Conservation (phyloP, 2,797 vertebrate genomes). For the Syndactyla subalaris region DNA sequence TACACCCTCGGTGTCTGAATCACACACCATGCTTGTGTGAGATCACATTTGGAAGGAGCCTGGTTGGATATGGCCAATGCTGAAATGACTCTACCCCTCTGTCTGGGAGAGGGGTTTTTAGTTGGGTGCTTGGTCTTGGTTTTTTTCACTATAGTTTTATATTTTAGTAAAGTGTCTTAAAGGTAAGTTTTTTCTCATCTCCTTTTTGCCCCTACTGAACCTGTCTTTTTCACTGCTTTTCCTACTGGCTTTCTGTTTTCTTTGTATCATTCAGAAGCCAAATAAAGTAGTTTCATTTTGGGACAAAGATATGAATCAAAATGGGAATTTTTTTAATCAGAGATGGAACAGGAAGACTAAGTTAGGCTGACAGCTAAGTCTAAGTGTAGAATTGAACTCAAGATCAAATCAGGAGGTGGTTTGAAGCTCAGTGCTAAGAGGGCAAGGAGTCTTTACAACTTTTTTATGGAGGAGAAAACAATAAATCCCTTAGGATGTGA, state of each 20-base stretch:
- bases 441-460: background rate
- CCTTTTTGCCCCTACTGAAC: background rate
- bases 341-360: background rate
- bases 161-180: background rate
- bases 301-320: background rate
- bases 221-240: background rate
- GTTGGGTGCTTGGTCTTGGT: accelerated
- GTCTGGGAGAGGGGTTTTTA: background rate
- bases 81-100: background rate
- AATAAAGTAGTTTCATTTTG: background rate
- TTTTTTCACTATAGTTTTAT: background rate
- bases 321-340: background rate
- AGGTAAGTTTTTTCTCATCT: background rate
- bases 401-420: background rate
- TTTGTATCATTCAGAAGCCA: background rate
- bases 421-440: background rate
- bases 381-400: background rate
- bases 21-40: background rate
- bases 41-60: background rate
- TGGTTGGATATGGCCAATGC: background rate
- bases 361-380: background rate
- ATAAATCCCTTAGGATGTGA: background rate
- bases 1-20: background rate
- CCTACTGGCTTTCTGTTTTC: background rate
- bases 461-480: background rate